These are phyloP conservation scores for Aspidiotus rigidus DNA, from an alignment of 2,888 invertebrate genomes.

Conservation along the genomic window DNA sequence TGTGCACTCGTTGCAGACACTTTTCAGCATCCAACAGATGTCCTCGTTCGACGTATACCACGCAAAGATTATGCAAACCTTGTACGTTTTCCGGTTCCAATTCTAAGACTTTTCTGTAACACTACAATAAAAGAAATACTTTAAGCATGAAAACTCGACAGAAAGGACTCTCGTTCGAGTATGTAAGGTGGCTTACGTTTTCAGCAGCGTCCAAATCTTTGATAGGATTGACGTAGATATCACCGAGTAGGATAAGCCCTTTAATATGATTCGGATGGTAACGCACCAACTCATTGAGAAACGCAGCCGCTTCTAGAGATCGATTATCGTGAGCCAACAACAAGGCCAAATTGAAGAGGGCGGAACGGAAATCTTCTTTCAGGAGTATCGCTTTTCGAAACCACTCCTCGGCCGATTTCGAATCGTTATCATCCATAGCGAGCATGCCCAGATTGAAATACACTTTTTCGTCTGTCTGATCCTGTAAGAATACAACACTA, in stretches of 20 bases:
- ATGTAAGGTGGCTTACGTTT: slow-evolving; percentile 56
- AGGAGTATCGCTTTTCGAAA: slow-evolving; percentile 74
- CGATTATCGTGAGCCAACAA: slow-evolving; percentile 78
- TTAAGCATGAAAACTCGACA: not conserved
- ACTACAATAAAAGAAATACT: slow-evolving; percentile 49
- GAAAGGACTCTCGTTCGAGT: not conserved
- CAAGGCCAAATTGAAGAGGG: slow-evolving; percentile 86
- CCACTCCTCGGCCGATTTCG: slow-evolving; percentile 79
- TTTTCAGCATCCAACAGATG: slow-evolving; percentile 72
- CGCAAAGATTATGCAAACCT: slow-evolving; percentile 90
- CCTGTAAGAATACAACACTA: slow-evolving; percentile 43
- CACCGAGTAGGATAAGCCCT: slow-evolving; percentile 84
- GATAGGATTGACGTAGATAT: slow-evolving; percentile 91
- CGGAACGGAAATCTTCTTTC: slow-evolving; percentile 83
- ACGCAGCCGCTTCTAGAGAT: slow-evolving; percentile 84
- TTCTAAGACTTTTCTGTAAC: slow-evolving; percentile 78
- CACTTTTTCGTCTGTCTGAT: slow-evolving; percentile 72
- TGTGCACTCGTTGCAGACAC: slow-evolving; percentile 71
- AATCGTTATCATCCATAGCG: slow-evolving; percentile 89
- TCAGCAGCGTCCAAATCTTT: slow-evolving; percentile 91
- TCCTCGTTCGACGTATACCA: slow-evolving; percentile 87
- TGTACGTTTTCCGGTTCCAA: slow-evolving; percentile 85
- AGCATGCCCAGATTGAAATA: slow-evolving; percentile 95
- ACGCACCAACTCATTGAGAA: slow-evolving; percentile 78
- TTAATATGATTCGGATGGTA: slow-evolving; percentile 90